Evolutionary conservation across 2,888 invertebrate genomes (phyloP).

Genomic region (Polia nebulosa): DNA sequence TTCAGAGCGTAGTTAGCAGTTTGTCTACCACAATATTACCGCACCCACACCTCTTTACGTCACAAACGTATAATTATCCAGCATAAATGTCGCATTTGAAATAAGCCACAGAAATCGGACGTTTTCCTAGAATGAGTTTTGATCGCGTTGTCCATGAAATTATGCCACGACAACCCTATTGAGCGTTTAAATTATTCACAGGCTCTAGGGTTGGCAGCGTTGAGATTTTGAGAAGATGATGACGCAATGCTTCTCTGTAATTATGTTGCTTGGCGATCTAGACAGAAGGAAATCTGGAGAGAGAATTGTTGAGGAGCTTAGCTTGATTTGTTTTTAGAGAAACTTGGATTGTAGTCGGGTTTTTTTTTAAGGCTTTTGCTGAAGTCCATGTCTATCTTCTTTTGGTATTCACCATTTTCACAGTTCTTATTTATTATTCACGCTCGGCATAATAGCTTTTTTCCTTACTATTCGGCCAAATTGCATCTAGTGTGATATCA

Average conservation of each 20-base stretch:
- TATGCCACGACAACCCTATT: constrained; percentile 57
- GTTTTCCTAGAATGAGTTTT: constrained; percentile 44
- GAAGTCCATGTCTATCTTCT: neutral
- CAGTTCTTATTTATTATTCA: no score
- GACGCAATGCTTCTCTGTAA: constrained; percentile 33
- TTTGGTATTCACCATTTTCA: neutral
- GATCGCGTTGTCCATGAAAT: constrained; percentile 45
- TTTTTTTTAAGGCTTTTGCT: no score
- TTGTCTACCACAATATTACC: constrained; percentile 23
- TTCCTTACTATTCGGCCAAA: no score
- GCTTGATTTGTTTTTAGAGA: neutral
- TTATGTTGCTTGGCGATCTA: constrained; percentile 16
- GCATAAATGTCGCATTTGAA: constrained; percentile 22
- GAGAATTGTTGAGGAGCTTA: constrained; percentile 9
- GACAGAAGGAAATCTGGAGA: constrained; percentile 1
- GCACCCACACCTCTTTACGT: neutral
- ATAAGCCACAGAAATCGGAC: constrained; percentile 32
- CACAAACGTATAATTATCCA: constrained; percentile 42
- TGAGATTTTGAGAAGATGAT: constrained; percentile 36
- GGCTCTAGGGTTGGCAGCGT: constrained; percentile 41
- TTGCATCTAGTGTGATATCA: no score
- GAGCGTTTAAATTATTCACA: constrained; percentile 51
- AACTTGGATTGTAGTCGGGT: neutral
- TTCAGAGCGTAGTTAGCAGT: constrained; percentile 14
- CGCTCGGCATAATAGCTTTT: no score